Base-by-base conservation (phyloP, 2,888 invertebrate species). In the Microctonus brassicae region DNA sequence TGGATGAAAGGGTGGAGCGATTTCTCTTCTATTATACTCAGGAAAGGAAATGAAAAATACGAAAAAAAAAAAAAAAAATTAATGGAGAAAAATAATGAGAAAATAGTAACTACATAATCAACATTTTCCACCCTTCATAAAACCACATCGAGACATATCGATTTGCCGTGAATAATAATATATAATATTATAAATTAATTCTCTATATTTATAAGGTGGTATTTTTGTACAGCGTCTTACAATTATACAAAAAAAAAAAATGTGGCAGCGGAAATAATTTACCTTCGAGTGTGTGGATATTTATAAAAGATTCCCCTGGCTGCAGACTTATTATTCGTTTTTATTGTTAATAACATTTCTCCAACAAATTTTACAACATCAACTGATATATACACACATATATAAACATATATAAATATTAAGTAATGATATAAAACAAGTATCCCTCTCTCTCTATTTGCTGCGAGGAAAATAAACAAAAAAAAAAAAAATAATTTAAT, bases 201-300 rank as follows among this genome's bases (percentile, higher is more conserved):
- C 61, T 69, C 47, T 42, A 62, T 69, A 47, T 62, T 53, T 55
- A 61, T 47, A 61, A 83, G 83, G 81, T 83, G 82, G 83, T 86
- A 86, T 86, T 86, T 86, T 85, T 86, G 83, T 86, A 86, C 86
- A 83, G 83, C 82, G 81, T 84, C 84, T 84, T 84, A 84, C 84
- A 83, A 81, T 81, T 39, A 74, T 74, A 47, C 47, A 9, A 3
- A 42, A 42, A 42, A 42, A 47, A 47, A 17, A 47, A 47, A n/a
- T 39, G 39, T 39, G 39, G 39, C 39, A n/a, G n/a, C 39, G 39
- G 39, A n/a, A 20, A 34, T 61, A 13, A 2, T 13, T 20, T 10
- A 17, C 36, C 34, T 13, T 17, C 20, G 17, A 61, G 61, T 61
- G 61, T 36, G 36, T 36, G 36, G 20, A 34, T 34, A 34, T 39